Percentiles rank a stretch among this genome's conserved stretches.
Evolutionary conservation across 2,113 vertebrate genomes (phyloP).

Genomic region (Neolamprologus falcicula): DNA sequence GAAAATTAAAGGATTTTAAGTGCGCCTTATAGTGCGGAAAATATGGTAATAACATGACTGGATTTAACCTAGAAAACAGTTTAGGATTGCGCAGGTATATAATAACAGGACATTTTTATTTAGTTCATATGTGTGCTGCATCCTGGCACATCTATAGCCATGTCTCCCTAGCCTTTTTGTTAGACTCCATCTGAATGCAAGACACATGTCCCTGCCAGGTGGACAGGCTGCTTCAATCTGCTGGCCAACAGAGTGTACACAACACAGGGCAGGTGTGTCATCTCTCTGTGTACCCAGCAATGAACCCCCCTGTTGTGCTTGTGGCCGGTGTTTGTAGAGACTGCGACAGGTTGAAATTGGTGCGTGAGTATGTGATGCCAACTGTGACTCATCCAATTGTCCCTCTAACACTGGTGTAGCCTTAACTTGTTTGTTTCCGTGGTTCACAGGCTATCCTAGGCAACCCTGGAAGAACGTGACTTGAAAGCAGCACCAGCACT

Average conservation of each 20-base stretch:
- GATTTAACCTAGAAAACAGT: background rate
- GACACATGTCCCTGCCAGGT: background rate
- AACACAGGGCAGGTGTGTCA: conserved; percentile 12
- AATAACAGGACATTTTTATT: background rate
- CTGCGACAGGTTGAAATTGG: conserved; percentile 11
- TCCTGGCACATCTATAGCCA: background rate
- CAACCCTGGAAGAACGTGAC: background rate
- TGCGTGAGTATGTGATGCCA: background rate
- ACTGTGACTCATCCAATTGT: conserved; percentile 9
- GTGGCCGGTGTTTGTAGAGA: background rate
- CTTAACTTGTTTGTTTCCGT: background rate
- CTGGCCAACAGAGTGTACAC: background rate
- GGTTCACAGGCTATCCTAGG: background rate
- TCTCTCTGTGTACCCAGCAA: background rate
- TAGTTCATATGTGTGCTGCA: background rate
- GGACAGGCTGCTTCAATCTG: background rate
- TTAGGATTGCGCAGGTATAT: background rate
- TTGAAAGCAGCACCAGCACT: background rate
- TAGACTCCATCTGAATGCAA: background rate
- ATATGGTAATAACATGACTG: background rate
- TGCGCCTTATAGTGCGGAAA: background rate
- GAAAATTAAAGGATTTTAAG: background rate
- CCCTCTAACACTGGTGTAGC: background rate
- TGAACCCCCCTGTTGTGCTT: background rate
- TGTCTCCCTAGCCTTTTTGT: background rate